Conservation (phyloP, 1,140 invertebrate species). For the Oryzaephilus surinamensis region DNA sequence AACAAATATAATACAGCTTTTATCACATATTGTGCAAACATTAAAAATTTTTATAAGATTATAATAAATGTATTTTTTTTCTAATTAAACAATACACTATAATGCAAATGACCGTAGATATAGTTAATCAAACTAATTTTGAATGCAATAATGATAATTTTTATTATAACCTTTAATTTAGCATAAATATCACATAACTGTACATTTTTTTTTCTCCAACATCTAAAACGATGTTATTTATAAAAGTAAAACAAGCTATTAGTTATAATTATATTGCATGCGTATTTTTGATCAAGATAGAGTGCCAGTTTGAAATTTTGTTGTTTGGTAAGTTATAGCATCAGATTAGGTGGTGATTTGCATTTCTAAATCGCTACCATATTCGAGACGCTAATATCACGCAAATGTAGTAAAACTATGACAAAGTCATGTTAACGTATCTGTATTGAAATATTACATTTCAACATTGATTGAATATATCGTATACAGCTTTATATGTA, state of each 20-base stretch:
- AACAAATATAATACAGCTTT: no score
- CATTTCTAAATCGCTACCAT: constrained; percentile 24
- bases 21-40: no score
- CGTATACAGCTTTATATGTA: no score
- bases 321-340: constrained; percentile 33
- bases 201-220: constrained; percentile 12
- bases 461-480: no score
- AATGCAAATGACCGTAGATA: no score
- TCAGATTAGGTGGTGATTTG: constrained; percentile 32
- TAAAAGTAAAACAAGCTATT: constrained; percentile 34
- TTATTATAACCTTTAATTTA: no score
- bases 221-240: constrained; percentile 26
- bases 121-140: no score
- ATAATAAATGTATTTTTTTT: no score
- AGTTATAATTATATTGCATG: constrained; percentile 37
- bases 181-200: constrained; percentile 2
- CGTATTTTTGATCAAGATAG: constrained; percentile 28
- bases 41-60: no score
- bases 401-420: constrained; percentile 24
- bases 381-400: constrained; percentile 15
- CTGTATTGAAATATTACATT: constrained; percentile 6
- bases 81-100: no score
- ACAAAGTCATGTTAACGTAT: constrained; percentile 23
- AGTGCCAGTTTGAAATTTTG: constrained; percentile 29
- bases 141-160: no score